Base-by-base conservation (phyloP, 2,888 invertebrate genomes). In the Platycheirus albimanus region DNA sequence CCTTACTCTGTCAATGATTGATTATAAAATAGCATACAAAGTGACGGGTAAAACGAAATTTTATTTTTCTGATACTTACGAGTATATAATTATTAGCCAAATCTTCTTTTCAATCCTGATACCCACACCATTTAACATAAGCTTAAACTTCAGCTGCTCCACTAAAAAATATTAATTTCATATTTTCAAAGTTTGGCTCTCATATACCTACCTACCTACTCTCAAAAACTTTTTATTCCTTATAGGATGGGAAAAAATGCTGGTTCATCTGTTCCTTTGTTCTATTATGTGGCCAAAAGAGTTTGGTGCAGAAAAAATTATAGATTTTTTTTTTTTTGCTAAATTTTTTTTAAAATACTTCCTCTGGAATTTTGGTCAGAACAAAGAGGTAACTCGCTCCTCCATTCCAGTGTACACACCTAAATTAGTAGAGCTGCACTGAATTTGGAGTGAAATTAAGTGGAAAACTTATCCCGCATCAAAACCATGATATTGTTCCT, bases 391-490 rank as follows among this genome's bases (percentile, higher is more conserved):
- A 3, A 43, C 13, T 64, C 51, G 20, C 45, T 20, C 17, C 20
- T 36, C 8, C 19, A 33, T 33, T 33, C 30, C 30, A 33, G 30
- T 8, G 7, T 8, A 24, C 28, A 47, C 51, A 63, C 63, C 74
- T 43, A n/a, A n/a, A n/a, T n/a, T 24, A 79, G 43, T 74, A 13
- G 38, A 41, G 64, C 61, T 43, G 33, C 58, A 81, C 80, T 76
- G 66, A 70, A 81, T 81, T 81, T 77, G 38, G 41, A 67, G 72
- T 52, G 81, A 83, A 83, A 83, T 77, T 77, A 83, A 78, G 83
- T 83, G 78, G 78, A 83, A 83, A 83, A 83, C 83, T 78, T 83
- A 78, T 83, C 63, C 69, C 64, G 78, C 67, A 83, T 83, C 74
- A 74, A 64, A 69, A 72, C 64, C 64, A 64, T 51, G 56, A 67